Evolutionary conservation across 1,140 invertebrate genomes (phyloP), one percentile per base, ranked within the genome.

Genomic region (Drosophila lacteicornis): DNA sequence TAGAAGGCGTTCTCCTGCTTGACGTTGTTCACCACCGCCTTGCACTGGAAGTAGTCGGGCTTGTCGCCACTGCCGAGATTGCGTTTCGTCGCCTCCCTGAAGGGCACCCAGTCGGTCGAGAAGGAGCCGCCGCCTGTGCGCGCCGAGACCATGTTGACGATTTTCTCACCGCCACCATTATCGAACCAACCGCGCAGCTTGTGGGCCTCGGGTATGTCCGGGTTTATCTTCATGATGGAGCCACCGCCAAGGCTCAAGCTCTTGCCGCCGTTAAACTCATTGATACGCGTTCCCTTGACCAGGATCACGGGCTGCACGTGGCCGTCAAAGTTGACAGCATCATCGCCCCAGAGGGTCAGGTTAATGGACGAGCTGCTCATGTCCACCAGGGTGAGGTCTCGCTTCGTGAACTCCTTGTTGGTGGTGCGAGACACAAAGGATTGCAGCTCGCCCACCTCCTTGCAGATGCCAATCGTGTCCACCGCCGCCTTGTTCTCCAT

Each of bases 381-480:
- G 93, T 99, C 99, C 0, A 99, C 96, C 8, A 99, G 84, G 15
- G 94, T 94, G 2, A 99, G 75, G 77, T 99, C 98, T 71, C 98
- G 94, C 91, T 99, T 99, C 71, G 95, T 96, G 3, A 99, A 93
- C 93, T 98, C 97, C 88, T 95, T 96, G 38, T 96, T 96, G 0
- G 96, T 96, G 53, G 94, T 95, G 88, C 94, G 95, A 5, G 96
- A 95, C 11, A 95, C 95, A 15, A 99, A 94, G 5, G 94, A 94
- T 67, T 95, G 93, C 9, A 98, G 40, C 75, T 99, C 98, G 5
- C 94, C 93, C 4, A 94, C 94, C 36, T 93, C 93, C 91, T 97
- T 98, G 77, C 97, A 97, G 27, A 99, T 95, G 51, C 97, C 99
- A 93, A 99, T 95, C 1, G 99, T 93, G 95, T 99, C 99, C 40